Base-by-base conservation (phyloP, 2,888 invertebrate species). In the Cantharis nigra region DNA sequence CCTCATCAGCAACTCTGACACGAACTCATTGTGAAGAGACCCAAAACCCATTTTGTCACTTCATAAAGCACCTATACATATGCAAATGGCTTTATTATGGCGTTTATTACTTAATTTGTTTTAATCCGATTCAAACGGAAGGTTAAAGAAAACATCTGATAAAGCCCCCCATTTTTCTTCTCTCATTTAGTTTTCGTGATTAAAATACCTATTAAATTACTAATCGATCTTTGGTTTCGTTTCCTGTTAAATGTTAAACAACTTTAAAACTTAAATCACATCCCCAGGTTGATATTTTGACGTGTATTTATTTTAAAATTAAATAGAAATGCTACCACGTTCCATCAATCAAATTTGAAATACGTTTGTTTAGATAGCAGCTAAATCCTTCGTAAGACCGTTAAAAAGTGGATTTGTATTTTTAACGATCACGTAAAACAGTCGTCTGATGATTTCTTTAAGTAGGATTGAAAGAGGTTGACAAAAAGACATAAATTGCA, bases 1-100 rank as follows among this genome's bases (percentile, higher is more conserved):
- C 63, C 69, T 71, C 69, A 77, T 77, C 71, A 77, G 72, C 70
- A 70, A 49, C 70, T 64, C 33, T 23, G 75, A 74, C 74, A 75
- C 78, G 77, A 70, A 70, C 28, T 63, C 65, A 72, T 73, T 73
- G 73, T 77, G 10, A 63, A 64, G 75, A 70, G 49, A 16, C 65
- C 49, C 26, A 23, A 67, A 67, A 49, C 49, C n/a, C 49, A 49
- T 49, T 49, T 49, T 49, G n/a, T 49, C 49, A 49, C n/a, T 49
- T 49, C 49, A 49, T 49, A n/a, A 49, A n/a, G 49, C 33, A 30
- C 4, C 49, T n/a, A 49, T 49, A 49, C 49, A 49, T 49, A 49
- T 49, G 49, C 49, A 67, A 67, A 67, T 20, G 20, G 65, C n/a
- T 3, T 67, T 3, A 14, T 67, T 67, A 67, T 23, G 9, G 3